phyloP scores from a whole-genome alignment of 2,797 vertebrate species.

The Nannoperca australis region DNA sequence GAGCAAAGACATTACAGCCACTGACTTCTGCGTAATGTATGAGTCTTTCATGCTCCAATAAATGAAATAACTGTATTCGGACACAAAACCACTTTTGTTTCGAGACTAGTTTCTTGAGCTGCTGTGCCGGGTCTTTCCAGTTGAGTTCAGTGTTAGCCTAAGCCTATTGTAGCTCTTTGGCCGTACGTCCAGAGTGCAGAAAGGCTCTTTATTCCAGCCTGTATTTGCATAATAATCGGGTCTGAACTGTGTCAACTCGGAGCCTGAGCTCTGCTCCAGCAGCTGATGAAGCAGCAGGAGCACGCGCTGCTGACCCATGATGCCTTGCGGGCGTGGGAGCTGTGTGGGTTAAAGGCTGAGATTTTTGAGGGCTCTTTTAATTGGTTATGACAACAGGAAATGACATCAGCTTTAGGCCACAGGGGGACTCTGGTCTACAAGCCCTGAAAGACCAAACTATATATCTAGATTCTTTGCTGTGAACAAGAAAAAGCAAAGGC shows the following conservation, averaged over 20 bases:
- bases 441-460: slow-evolving; percentile 25
- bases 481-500: slow-evolving; percentile 4
- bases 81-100: slow-evolving; percentile 55
- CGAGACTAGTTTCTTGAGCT: slow-evolving; percentile 35
- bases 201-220: slow-evolving; percentile 69
- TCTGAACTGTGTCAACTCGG: slow-evolving; percentile 73
- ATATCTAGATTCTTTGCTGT: not conserved
- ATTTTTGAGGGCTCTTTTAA: slow-evolving; percentile 54
- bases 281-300: slow-evolving; percentile 71
- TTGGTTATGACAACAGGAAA: slow-evolving; percentile 76
- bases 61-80: slow-evolving; percentile 44
- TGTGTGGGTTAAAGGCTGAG: slow-evolving; percentile 59
- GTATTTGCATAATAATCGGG: slow-evolving; percentile 82
- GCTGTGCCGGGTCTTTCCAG: slow-evolving; percentile 57
- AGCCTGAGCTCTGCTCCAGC: slow-evolving; percentile 58
- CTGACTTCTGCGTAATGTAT: slow-evolving; percentile 10
- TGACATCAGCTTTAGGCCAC: slow-evolving; percentile 65
- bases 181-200: slow-evolving; percentile 62
- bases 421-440: slow-evolving; percentile 29
- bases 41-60: slow-evolving; percentile 31
- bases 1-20: not conserved
- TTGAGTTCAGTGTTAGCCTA: slow-evolving; percentile 56
- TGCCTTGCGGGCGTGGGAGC: slow-evolving; percentile 75
- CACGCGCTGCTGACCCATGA: slow-evolving; percentile 72
- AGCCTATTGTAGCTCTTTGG: slow-evolving; percentile 66